These are phyloP conservation scores for Choloepus hoffmanni DNA, from an alignment of 2,113 vertebrate genomes.

Conservation along the genomic window DNA sequence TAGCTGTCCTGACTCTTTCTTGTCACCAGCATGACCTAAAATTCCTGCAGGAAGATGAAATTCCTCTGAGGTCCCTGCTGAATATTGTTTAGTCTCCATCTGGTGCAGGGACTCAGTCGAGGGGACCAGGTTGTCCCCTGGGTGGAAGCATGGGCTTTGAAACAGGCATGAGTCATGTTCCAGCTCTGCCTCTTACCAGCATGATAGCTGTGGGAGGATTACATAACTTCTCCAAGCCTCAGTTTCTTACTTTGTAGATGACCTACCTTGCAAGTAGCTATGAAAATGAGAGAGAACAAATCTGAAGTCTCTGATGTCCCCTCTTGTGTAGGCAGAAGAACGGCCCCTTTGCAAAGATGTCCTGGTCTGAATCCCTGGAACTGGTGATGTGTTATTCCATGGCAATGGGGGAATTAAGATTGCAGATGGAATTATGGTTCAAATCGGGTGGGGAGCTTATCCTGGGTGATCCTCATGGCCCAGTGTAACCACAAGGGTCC, in stretches of 20 bases:
- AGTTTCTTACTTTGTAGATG: not conserved
- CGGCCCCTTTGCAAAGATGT: rapidly evolving
- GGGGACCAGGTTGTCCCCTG: not conserved
- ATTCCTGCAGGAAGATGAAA: not conserved
- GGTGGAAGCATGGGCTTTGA: not conserved
- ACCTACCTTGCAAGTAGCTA: not conserved
- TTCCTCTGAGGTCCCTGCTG: not conserved
- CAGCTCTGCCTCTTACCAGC: not conserved
- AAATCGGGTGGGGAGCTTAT: not conserved
- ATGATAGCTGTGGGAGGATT: not conserved
- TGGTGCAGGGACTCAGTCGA: not conserved
- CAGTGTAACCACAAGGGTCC: not conserved
- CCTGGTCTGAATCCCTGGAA: not conserved
- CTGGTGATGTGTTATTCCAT: not conserved
- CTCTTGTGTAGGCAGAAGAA: not conserved
- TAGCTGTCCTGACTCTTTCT: not conserved
- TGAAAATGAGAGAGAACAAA: not conserved
- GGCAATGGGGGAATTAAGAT: not conserved
- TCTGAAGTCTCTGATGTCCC: not conserved
- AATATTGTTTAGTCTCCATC: not conserved
- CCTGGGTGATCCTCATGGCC: not conserved
- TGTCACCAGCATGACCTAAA: not conserved
- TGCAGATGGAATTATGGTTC: not conserved
- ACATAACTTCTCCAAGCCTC: not conserved
- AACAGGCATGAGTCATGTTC: not conserved